Percentiles rank a stretch among this genome's conserved stretches.
phyloP scores from a whole-genome alignment of 2,113 vertebrate species.

The Bos javanicus region DNA sequence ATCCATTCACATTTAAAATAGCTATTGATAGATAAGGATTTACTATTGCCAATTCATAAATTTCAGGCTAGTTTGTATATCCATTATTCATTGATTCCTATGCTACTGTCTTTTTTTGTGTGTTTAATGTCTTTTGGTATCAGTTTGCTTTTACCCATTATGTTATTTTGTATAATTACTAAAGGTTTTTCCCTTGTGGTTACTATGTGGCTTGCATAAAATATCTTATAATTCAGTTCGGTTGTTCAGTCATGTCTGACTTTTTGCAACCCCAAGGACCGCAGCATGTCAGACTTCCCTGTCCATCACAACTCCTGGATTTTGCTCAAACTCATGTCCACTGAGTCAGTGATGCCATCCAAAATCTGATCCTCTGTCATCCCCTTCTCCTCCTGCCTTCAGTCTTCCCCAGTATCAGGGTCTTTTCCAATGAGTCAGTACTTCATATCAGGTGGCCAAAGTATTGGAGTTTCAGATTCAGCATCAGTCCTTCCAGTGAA shows the following conservation, averaged over 20 bases:
- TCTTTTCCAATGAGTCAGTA: background rate
- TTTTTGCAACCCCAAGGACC: background rate
- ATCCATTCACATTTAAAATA: background rate
- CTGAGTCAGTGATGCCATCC: background rate
- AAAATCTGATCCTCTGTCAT: background rate
- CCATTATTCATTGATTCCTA: background rate
- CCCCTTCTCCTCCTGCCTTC: background rate
- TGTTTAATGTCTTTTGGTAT: background rate
- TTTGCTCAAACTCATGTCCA: background rate
- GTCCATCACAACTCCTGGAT: background rate
- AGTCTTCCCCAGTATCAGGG: background rate
- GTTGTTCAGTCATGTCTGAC: background rate
- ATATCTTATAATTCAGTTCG: background rate
- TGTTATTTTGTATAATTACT: background rate
- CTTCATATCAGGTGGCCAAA: background rate
- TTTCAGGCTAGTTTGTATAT: background rate
- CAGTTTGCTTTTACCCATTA: background rate
- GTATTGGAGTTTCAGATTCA: background rate
- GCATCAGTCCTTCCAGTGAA: background rate
- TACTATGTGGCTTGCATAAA: background rate
- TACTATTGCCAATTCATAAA: background rate
- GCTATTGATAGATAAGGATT: background rate
- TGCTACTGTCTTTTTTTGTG: background rate
- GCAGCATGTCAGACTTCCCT: background rate
- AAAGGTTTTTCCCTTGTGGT: background rate